Conservation (phyloP, 92 coral and sea anemone genomes). For the Meandrina meandrites region DNA sequence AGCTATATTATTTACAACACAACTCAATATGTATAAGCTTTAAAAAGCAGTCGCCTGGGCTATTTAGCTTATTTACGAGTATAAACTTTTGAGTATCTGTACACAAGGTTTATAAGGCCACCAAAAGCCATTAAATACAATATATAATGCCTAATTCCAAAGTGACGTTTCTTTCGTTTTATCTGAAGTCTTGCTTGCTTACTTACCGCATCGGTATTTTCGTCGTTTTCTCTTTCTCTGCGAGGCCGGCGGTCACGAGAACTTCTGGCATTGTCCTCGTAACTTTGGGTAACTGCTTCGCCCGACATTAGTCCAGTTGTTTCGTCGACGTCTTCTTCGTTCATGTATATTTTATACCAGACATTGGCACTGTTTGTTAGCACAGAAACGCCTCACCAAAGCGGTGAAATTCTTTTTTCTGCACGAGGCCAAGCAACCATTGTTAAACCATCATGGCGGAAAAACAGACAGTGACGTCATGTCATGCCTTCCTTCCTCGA, state of each 20-base stretch:
- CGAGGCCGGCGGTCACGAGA: constrained; percentile 50
- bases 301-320: constrained; percentile 88
- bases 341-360: constrained; percentile 59
- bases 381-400: neutral
- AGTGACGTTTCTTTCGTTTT: neutral
- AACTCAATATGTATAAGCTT: too few species aligned
- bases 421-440: neutral
- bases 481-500: neutral
- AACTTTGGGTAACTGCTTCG: constrained; percentile 54
- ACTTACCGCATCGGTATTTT: constrained; percentile 25
- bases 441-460: constrained; percentile 73
- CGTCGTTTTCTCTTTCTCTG: constrained; percentile 1
- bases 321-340: constrained; percentile 70
- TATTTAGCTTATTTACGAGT: too few species aligned
- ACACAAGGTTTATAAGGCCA: neutral
- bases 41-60: too few species aligned
- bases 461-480: constrained; percentile 83
- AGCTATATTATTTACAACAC: neutral
- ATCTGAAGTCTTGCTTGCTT: neutral
- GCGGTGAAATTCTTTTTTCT: neutral
- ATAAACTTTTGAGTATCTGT: too few species aligned
- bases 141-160: neutral
- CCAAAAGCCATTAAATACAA: neutral
- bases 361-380: constrained; percentile 31
- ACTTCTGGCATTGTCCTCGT: constrained; percentile 1